These are phyloP conservation scores for Sylvia borin DNA, from an alignment of 2,797 vertebrate species.

Conservation along the genomic window DNA sequence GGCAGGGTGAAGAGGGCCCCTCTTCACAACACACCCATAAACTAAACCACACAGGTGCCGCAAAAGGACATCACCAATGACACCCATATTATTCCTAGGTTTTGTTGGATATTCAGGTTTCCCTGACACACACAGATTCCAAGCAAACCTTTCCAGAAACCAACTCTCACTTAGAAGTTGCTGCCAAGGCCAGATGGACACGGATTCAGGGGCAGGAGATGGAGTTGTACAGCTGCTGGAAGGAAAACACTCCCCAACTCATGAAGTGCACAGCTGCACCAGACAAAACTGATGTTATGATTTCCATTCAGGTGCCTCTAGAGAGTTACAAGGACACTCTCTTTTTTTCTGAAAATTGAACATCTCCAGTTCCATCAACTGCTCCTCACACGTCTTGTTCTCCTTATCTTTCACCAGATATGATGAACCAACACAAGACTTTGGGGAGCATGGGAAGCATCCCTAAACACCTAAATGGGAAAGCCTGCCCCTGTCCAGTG, in stretches of 20 bases:
- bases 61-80: too few relatives aligned
- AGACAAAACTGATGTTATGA: background rate
- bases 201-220: too few relatives aligned
- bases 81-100: too few relatives aligned
- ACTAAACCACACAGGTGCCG: background rate
- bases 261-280: background rate
- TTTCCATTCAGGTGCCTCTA: background rate
- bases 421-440: rapidly evolving
- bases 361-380: background rate
- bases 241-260: background rate
- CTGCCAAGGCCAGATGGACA: background rate
- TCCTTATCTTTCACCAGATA: background rate
- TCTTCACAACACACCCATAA: background rate
- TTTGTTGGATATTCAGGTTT: background rate
- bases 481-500: background rate
- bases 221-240: too few relatives aligned
- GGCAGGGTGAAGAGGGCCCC: background rate
- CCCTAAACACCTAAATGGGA: background rate
- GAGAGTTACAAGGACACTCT: background rate
- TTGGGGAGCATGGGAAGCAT: too few relatives aligned
- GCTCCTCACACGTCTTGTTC: background rate
- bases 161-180: background rate
- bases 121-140: background rate
- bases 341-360: background rate
- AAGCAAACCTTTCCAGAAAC: background rate